Evolutionary conservation across 2,113 vertebrate genomes (phyloP).

Genomic region (Lophotis ruficrista): DNA sequence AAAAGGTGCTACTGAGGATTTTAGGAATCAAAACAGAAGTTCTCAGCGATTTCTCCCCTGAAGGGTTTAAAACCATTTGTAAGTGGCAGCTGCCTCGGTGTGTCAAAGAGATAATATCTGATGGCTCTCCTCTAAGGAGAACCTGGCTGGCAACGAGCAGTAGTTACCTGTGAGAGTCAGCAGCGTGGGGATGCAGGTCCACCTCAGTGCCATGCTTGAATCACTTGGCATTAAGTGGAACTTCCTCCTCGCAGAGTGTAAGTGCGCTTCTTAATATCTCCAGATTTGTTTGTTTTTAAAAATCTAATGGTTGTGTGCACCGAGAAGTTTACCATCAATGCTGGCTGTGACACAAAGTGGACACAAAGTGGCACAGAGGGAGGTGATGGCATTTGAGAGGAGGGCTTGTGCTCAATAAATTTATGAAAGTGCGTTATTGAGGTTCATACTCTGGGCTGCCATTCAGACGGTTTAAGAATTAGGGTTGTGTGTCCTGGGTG

Average conservation of each 20-base stretch:
- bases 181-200: not conserved
- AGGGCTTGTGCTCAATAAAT: not conserved
- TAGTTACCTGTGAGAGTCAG: not conserved
- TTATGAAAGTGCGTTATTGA: fast-evolving
- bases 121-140: not conserved
- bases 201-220: fast-evolving
- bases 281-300: not conserved
- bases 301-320: not conserved
- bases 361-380: not conserved
- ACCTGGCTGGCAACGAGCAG: not conserved
- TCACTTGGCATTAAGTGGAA: not conserved
- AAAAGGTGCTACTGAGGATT: not conserved
- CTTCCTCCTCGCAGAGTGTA: not conserved
- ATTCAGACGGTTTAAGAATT: not conserved
- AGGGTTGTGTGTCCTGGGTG: not conserved
- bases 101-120: not conserved
- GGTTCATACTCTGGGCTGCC: not conserved
- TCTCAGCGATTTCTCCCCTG: not conserved
- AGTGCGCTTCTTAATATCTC: not conserved
- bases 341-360: not conserved
- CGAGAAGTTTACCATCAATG: not conserved
- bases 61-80: not conserved
- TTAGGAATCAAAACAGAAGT: not conserved
- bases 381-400: not conserved
- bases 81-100: not conserved